Base-by-base conservation (phyloP, 2,113 vertebrate species). In the Chunga burmeisteri region DNA sequence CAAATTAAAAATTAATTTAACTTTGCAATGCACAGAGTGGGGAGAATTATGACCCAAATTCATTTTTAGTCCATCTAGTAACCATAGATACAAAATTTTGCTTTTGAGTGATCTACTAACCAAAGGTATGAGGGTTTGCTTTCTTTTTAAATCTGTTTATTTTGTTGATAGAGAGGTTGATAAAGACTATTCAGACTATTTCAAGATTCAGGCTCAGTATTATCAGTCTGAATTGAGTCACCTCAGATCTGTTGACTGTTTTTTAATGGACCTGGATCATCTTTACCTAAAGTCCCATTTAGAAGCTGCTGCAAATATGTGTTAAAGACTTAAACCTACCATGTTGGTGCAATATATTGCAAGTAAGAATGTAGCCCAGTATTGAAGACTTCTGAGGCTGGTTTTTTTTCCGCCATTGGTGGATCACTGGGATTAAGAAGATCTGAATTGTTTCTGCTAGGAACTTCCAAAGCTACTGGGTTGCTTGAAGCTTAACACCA, bases 1-100 rank as follows among this genome's bases (percentile, higher is more conserved):
- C 90, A 92, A 97, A 97, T 98, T 96, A 87, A 97, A 97, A 92
- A 62, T 62, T 81, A 82, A 73, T 95, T 97, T 98, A 92, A n/a
- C 72, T 95, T 95, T 96, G 81, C 88, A 94, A 56, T 95, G 70
- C 49, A 94, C 73, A 91, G 83, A 97, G 62, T 58, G 38, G 52
- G 79, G 58, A 97, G 58, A 97, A 91, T 97, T 98, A 90, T 93
- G 95, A 85, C 56, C 49, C 81, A 93, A 92, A 97, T 97, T 97
- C 25, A 78, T 70, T 94, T 96, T 97, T 97, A 85, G 95, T 94
- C 78, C 58, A 68, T 83, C 80, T 81, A 68, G 72, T 93, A 91
- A 83, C 77, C 67, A 94, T 78, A 94, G 86, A 91, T 96, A 95
- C 85, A 66, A 83, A 81, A 70, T 78, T 50, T 53, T 83, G 19